A percentile compares a stretch with the other conserved stretches of the same genome.
These are phyloP conservation scores for Zonotrichia leucophrys DNA, from an alignment of 2,113 vertebrate species.

Conservation along the genomic window DNA sequence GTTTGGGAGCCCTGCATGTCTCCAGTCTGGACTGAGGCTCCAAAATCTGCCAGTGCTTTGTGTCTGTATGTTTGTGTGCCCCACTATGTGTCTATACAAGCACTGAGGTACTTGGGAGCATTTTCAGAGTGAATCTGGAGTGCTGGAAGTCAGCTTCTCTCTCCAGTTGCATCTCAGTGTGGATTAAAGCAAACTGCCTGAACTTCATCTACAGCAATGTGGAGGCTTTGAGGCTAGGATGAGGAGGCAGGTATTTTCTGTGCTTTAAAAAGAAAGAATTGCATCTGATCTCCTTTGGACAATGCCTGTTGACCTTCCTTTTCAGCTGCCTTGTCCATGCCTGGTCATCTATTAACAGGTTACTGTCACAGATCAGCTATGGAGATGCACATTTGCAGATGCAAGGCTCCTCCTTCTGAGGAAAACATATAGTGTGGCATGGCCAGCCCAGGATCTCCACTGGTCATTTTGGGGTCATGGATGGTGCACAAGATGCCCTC, in stretches of 20 bases:
- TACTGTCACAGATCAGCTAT: fast-evolving
- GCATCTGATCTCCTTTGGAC: background rate
- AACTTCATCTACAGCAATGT: background rate
- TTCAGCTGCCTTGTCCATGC: background rate
- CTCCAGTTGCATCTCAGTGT: background rate
- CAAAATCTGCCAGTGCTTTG: background rate
- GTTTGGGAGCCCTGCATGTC: background rate
- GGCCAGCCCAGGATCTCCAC: background rate
- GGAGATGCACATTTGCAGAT: background rate
- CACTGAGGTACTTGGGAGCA: background rate
- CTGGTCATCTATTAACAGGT: background rate
- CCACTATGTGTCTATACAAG: fast-evolving
- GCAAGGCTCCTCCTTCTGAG: background rate
- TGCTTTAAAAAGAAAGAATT: background rate
- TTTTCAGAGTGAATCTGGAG: background rate
- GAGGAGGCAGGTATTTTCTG: background rate
- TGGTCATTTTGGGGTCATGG: background rate
- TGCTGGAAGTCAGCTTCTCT: background rate
- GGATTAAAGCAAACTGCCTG: background rate
- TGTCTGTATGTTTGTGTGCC: background rate
- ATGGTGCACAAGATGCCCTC: background rate
- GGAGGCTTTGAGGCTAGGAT: background rate
- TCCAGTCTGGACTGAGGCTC: background rate
- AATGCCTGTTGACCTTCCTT: background rate
- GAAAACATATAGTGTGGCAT: background rate